Evolutionary conservation across 2,797 vertebrate genomes (phyloP).

Genomic region (Danio tinwini): DNA sequence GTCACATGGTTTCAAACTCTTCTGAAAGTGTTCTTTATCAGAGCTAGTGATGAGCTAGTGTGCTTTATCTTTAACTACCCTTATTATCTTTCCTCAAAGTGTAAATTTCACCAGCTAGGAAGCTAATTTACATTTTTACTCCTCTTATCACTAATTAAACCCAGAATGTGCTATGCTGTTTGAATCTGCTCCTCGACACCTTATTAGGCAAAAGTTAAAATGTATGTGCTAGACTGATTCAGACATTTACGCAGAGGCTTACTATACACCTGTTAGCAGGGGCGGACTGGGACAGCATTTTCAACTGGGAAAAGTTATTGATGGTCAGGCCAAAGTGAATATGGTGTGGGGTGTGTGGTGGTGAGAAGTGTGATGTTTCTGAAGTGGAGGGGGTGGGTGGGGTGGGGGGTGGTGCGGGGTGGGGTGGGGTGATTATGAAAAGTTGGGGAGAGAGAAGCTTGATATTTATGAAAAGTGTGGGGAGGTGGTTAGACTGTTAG

Average conservation of each 20-base stretch:
- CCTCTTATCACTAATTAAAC: constrained; percentile 38
- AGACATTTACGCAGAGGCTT: constrained; percentile 4
- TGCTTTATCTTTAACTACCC: constrained; percentile 25
- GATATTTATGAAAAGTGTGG: too few relatives aligned
- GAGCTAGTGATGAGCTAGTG: neutral
- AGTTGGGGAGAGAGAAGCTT: too few relatives aligned
- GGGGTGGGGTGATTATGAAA: too few relatives aligned
- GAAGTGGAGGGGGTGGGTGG: too few relatives aligned
- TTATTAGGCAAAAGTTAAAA: constrained; percentile 13
- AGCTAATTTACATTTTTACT: neutral
- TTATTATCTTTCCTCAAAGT: constrained; percentile 28
- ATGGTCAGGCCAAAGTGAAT: too few relatives aligned
- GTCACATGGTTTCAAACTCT: neutral
- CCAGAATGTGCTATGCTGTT: neutral
- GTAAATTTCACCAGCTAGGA: constrained; percentile 25
- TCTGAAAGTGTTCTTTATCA: constrained; percentile 3
- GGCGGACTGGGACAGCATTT: too few relatives aligned
- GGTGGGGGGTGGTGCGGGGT: too few relatives aligned
- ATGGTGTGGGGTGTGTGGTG: too few relatives aligned
- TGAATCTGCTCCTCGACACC: constrained; percentile 20
- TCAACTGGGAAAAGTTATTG: too few relatives aligned
- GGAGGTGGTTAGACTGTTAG: too few relatives aligned
- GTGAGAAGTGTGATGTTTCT: too few relatives aligned
- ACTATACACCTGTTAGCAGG: constrained; percentile 16
- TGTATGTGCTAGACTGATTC: neutral